Evolutionary conservation across 2,797 vertebrate species (phyloP).

Genomic region (Oceanodroma leucorhoa): DNA sequence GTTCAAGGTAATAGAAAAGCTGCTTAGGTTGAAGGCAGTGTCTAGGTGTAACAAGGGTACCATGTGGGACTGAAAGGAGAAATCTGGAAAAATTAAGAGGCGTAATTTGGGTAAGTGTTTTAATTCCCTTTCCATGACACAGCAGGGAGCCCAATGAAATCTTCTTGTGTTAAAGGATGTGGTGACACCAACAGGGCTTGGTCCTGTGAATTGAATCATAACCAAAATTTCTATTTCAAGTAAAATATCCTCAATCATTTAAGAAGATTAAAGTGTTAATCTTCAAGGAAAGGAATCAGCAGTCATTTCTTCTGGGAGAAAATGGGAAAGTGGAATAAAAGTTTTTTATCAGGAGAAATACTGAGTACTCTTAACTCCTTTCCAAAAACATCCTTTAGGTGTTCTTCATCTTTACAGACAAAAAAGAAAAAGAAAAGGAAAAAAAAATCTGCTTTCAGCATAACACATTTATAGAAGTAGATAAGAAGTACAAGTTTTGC

Average conservation of each 20-base stretch:
- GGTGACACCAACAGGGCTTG: not conserved
- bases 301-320: not conserved
- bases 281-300: constrained; percentile 18
- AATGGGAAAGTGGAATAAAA: not conserved
- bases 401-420: not conserved
- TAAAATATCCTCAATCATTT: constrained; percentile 10
- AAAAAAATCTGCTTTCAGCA: not conserved
- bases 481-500: constrained; percentile 25
- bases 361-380: not conserved
- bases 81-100: not conserved
- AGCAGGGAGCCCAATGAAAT: not conserved
- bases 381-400: not conserved
- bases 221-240: not conserved
- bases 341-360: constrained; percentile 2
- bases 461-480: constrained; percentile 18
- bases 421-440: not conserved
- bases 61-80: not conserved
- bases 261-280: not conserved
- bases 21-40: not conserved
- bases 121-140: not conserved
- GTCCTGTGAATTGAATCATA: not conserved
- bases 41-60: not conserved
- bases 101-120: not conserved
- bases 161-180: not conserved
- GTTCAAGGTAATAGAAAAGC: not conserved